Conservation (phyloP, 92 coral and sea anemone genomes). For the Plumapathes pennacea region DNA sequence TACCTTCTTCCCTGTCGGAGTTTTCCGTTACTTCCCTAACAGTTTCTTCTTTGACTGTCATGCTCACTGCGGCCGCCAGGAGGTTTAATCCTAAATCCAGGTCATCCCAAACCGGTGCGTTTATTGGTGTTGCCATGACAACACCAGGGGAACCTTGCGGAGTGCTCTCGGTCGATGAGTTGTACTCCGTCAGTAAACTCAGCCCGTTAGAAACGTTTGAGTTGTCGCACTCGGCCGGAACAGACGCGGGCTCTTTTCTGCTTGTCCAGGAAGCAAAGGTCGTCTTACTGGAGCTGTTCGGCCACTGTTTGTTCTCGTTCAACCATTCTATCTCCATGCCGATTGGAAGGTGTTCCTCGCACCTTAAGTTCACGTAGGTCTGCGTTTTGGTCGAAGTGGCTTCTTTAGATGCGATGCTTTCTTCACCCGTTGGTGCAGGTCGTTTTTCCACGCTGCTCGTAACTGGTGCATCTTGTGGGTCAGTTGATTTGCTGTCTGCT, state of each 20-base stretch:
- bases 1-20: constrained; percentile 2
- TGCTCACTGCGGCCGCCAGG: neutral
- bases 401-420: too few species aligned
- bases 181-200: constrained; percentile 75
- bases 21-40: constrained; percentile 1
- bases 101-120: neutral
- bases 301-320: constrained; percentile 29
- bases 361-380: constrained; percentile 39
- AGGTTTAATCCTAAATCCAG: neutral
- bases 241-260: too few species aligned
- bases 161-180: constrained; percentile 74
- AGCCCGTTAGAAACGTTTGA: constrained; percentile 58
- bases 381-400: too few species aligned
- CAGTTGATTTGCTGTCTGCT: neutral
- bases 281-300: constrained; percentile 14
- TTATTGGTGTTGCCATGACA: neutral
- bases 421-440: too few species aligned
- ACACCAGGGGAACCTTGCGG: constrained; percentile 35
- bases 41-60: neutral
- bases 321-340: constrained; percentile 16
- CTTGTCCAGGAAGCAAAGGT: constrained; percentile 21
- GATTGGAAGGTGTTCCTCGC: constrained; percentile 39
- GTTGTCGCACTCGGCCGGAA: constrained; percentile 16
- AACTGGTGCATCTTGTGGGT: neutral
- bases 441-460: too few species aligned